Evolutionary conservation across 2,797 vertebrate species (phyloP), one percentile per base, ranked within the genome.

Genomic region (Microctenopoma lineatum): DNA sequence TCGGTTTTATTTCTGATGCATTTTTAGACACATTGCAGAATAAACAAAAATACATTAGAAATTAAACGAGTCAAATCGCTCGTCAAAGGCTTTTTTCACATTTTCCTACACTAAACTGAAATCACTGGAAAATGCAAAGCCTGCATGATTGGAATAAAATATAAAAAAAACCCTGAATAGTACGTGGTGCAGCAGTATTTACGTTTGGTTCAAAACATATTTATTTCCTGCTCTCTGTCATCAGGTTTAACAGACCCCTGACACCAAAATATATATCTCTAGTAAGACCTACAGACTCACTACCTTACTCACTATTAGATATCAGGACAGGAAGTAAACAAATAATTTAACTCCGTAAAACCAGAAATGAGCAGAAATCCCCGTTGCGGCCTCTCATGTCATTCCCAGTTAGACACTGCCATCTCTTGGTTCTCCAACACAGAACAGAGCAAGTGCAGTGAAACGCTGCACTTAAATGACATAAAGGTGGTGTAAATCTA

Each of bases 351-450:
- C 42, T 64, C 10, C 13, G 38, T 25, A 44, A 8, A 29, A 50
- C n/a, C 1, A 42, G 41, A 41, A 41, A 13, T 13, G 1, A 64
- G 15, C 59, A 51, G 36, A 56, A 29, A 18, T 32, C 1, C 12
- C 10, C 11, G 7, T 45, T 45, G 32, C 11, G 3, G 18, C 6
- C 26, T 46, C 14, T 48, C 8, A 34, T 18, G 5, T 27, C 39
- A 62, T 63, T 16, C 26, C 4, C 54, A 42, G 47, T 42, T 27
- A 68, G 21, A 72, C n/a, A 15, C 73, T 72, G 71, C 73, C 80
- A 67, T 39, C 80, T 78, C 15, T 65, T 78, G 82, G 70, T 44
- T 29, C 56, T 38, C 57, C 21, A 59, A 62, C 58, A 32, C 51
- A 55, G 42, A 45, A 32, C 48, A 29, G 36, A 62, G 32, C 3